Conservation (phyloP, 2,797 vertebrate species). For the Acrocephalus scirpaceus region DNA sequence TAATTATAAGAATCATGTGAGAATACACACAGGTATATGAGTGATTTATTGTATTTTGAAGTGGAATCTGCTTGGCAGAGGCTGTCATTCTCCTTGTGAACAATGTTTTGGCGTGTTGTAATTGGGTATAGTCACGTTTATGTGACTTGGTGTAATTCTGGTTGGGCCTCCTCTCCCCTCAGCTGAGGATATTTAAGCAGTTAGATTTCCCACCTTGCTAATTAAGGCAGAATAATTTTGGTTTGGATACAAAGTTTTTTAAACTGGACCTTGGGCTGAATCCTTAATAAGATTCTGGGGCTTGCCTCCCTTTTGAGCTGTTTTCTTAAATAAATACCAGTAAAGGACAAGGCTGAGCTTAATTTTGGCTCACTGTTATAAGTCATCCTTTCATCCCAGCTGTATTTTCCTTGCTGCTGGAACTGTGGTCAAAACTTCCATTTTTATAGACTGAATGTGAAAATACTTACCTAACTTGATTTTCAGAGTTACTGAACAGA, state of each 20-base stretch:
- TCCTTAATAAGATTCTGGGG: background rate
- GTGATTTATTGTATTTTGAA: constrained; percentile 12
- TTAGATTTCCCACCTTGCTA: background rate
- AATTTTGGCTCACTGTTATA: background rate
- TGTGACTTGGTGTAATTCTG: background rate
- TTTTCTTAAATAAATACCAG: background rate
- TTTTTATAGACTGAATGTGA: background rate
- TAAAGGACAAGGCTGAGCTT: background rate
- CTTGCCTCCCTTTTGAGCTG: background rate
- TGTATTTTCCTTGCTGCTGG: background rate
- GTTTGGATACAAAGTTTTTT: background rate
- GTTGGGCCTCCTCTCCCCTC: background rate
- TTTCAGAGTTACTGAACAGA: background rate
- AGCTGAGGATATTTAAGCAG: background rate
- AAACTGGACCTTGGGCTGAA: background rate
- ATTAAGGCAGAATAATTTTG: background rate
- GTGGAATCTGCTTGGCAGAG: background rate
- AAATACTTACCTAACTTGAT: background rate
- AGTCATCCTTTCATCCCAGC: background rate
- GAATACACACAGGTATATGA: constrained; percentile 93
- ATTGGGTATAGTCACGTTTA: background rate
- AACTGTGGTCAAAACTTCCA: background rate
- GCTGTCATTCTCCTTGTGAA: background rate
- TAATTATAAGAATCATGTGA: constrained; percentile 99
- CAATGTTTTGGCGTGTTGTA: background rate